phyloP scores from a whole-genome alignment of 2,888 invertebrate genomes.

The Thecocarcelia acutangulata region DNA sequence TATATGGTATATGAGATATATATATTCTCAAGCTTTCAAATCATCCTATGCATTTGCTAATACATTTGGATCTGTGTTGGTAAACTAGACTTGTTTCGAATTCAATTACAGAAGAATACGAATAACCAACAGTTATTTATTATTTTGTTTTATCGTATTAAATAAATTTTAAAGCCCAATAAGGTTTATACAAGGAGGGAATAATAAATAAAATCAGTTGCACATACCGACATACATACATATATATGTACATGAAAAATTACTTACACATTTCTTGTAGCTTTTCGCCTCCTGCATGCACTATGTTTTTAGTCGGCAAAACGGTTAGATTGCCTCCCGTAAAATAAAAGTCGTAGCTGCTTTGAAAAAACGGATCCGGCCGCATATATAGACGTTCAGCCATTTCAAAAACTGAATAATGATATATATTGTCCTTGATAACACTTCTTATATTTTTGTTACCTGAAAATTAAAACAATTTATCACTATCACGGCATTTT shows the following conservation, averaged over 20 bases:
- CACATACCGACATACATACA: too few species aligned
- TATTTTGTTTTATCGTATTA: too few species aligned
- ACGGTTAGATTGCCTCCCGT: conserved; percentile 78
- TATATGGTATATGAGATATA: too few species aligned
- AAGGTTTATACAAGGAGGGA: too few species aligned
- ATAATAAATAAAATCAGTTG: too few species aligned
- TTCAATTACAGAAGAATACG: too few species aligned
- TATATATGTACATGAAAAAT: neutral
- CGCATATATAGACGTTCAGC: conserved; percentile 71
- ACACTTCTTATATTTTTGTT: conserved; percentile 65
- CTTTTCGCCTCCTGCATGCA: conserved; percentile 74
- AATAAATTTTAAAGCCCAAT: too few species aligned
- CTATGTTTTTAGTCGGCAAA: conserved; percentile 63
- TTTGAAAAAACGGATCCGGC: conserved; percentile 75
- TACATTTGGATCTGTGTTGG: too few species aligned
- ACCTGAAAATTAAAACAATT: conserved; percentile 8
- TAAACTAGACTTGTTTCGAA: too few species aligned
- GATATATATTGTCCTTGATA: conserved; percentile 70
- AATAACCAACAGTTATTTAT: too few species aligned
- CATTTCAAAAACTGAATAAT: conserved; percentile 66
- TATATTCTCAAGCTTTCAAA: too few species aligned
- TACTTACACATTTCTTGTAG: conserved; percentile 72
- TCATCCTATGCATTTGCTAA: too few species aligned
- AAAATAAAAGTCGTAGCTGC: conserved; percentile 79
- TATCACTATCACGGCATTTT: neutral